Evolutionary conservation across 2,797 vertebrate genomes (phyloP).

Genomic region (Sibirionetta formosa): DNA sequence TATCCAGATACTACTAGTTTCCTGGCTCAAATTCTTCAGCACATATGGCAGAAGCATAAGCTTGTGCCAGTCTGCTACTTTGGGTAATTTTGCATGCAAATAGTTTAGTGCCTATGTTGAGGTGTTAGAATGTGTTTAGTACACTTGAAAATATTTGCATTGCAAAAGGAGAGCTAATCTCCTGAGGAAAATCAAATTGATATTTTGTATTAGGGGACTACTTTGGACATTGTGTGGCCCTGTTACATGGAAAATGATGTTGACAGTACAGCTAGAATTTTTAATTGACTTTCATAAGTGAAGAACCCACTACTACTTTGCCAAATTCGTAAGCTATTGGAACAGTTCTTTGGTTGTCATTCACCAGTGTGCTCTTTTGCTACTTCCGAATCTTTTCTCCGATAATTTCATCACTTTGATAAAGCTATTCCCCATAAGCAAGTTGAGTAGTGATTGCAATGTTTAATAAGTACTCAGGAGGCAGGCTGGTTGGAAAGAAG

Average conservation of each 20-base stretch:
- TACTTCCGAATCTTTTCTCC: slow-evolving; percentile 4
- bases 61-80: slow-evolving; percentile 86
- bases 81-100: slow-evolving; percentile 87
- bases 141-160: slow-evolving; percentile 89
- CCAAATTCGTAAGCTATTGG: slow-evolving; percentile 42
- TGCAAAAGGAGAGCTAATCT: slow-evolving; percentile 83
- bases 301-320: slow-evolving; percentile 27
- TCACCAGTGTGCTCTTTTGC: background rate
- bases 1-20: slow-evolving; percentile 84
- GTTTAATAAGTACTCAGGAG: slow-evolving; percentile 12
- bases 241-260: slow-evolving; percentile 64
- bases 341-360: slow-evolving; percentile 3
- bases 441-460: slow-evolving; percentile 38
- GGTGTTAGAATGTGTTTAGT: slow-evolving; percentile 89
- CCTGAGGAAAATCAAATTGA: slow-evolving; percentile 82
- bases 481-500: background rate
- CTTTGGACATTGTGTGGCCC: slow-evolving; percentile 45
- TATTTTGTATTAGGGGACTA: slow-evolving; percentile 78
- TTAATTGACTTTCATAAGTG: slow-evolving; percentile 65
- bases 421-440: slow-evolving; percentile 43
- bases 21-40: slow-evolving; percentile 84
- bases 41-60: slow-evolving; percentile 88
- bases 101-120: slow-evolving; percentile 86
- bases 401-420: slow-evolving; percentile 22
- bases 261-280: slow-evolving; percentile 66